Conservation (phyloP, 1,140 invertebrate species). For the Rhynchophorus ferrugineus region DNA sequence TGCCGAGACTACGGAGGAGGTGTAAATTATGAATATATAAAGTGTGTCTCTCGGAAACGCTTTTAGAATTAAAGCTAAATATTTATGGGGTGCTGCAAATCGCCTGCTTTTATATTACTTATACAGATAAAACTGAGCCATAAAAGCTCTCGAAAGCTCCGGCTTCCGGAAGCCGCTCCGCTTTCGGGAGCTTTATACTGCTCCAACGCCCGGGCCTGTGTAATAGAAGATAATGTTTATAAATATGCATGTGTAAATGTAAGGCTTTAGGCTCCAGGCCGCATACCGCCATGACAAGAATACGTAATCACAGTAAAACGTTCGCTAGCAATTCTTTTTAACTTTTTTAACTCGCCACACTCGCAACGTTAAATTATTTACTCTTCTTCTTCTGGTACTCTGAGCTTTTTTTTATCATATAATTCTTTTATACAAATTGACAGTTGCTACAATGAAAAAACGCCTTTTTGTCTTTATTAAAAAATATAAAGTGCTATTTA, state of each 20-base stretch:
- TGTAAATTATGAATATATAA: slow-evolving; percentile 36
- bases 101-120: slow-evolving; percentile 42
- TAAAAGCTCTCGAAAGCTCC: slow-evolving; percentile 40
- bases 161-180: slow-evolving; percentile 31
- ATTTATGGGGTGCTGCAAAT: slow-evolving; percentile 42
- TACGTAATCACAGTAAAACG: slow-evolving; percentile 26
- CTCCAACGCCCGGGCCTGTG: slow-evolving; percentile 29
- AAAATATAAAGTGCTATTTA: too few species aligned
- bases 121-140: slow-evolving; percentile 42
- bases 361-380: too few species aligned
- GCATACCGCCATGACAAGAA: slow-evolving; percentile 27
- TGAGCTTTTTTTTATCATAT: too few species aligned
- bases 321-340: background rate
- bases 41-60: slow-evolving; percentile 39
- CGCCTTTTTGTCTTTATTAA: too few species aligned
- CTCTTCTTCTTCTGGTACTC: too few species aligned
- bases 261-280: slow-evolving; percentile 32
- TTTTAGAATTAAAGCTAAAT: slow-evolving; percentile 42
- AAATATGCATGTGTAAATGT: slow-evolving; percentile 42
- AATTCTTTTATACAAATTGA: too few species aligned
- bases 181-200: slow-evolving; percentile 36
- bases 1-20: slow-evolving; percentile 1
- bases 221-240: slow-evolving; percentile 43
- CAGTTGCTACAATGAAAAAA: too few species aligned
- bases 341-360: background rate